phyloP scores from a whole-genome alignment of 2,113 vertebrate genomes.

The Peromyscus leucopus region DNA sequence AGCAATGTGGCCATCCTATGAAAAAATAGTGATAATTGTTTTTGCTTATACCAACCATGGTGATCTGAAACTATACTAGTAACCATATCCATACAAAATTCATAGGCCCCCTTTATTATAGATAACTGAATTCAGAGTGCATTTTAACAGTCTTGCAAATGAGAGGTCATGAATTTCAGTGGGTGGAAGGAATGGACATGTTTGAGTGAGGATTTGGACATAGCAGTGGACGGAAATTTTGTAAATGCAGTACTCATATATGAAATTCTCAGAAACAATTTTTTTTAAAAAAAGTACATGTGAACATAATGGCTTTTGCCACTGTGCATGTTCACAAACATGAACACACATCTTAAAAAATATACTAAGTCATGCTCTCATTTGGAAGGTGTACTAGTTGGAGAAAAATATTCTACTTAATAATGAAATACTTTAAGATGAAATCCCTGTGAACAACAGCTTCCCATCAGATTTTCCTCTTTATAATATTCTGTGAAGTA shows the following conservation, averaged over 20 bases:
- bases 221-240: neutral
- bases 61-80: neutral
- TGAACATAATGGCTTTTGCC: neutral
- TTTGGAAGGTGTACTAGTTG: neutral
- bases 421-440: neutral
- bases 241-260: neutral
- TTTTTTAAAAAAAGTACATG: neutral
- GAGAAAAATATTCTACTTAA: neutral
- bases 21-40: neutral
- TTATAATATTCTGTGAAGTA: neutral
- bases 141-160: neutral
- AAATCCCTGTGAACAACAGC: neutral
- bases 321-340: too few relatives aligned
- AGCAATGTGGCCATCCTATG: neutral
- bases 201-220: too few relatives aligned
- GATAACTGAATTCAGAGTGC: neutral
- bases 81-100: neutral
- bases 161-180: neutral
- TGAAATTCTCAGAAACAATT: neutral
- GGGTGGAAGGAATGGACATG: neutral
- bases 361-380: neutral
- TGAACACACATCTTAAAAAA: neutral
- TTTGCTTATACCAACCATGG: neutral
- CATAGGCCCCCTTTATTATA: neutral
- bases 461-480: neutral